These are phyloP conservation scores for Acarapis woodi DNA, from an alignment of 1,140 invertebrate species.

Conservation along the genomic window DNA sequence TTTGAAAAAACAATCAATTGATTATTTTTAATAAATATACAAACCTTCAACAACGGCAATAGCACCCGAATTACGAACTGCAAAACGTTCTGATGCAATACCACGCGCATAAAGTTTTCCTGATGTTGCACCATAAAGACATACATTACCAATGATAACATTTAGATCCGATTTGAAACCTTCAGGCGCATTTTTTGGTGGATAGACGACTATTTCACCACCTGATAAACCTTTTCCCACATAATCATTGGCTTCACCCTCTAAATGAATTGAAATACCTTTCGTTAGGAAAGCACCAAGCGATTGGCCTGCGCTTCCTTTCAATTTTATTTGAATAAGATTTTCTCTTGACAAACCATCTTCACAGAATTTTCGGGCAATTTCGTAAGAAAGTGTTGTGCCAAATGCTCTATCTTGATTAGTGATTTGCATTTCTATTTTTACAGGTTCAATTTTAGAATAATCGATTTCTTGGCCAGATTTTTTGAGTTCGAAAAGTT, in stretches of 20 bases:
- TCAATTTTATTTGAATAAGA: slow-evolving; percentile 47
- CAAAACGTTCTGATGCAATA: slow-evolving; percentile 87
- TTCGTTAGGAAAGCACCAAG: slow-evolving; percentile 90
- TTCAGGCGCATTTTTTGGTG: slow-evolving; percentile 48
- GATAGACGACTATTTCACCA: slow-evolving; percentile 75
- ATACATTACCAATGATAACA: slow-evolving; percentile 93
- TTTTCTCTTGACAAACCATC: slow-evolving; percentile 47
- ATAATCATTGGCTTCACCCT: slow-evolving; percentile 96
- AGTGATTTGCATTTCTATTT: slow-evolving; percentile 46
- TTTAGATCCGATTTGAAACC: slow-evolving; percentile 58
- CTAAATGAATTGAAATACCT: slow-evolving; percentile 61
- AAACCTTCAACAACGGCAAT: slow-evolving; percentile 52
- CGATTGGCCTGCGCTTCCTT: slow-evolving; percentile 89
- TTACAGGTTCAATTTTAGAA: slow-evolving; percentile 17
- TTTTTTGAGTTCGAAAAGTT: slow-evolving; percentile 20
- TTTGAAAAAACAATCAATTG: slow-evolving; percentile 15
- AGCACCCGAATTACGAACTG: slow-evolving; percentile 86
- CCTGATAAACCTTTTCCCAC: slow-evolving; percentile 85
- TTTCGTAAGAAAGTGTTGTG: slow-evolving; percentile 72
- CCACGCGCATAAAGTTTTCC: slow-evolving; percentile 84
- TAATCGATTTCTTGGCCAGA: too few relatives aligned
- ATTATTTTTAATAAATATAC: too few relatives aligned
- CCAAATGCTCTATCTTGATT: slow-evolving; percentile 80
- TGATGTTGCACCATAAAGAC: slow-evolving; percentile 80
- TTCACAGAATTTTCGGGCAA: slow-evolving; percentile 67